A percentile compares a stretch with the other conserved stretches of the same genome.
phyloP scores from a whole-genome alignment of 2,888 invertebrate genomes.

The Nebria brevicollis region DNA sequence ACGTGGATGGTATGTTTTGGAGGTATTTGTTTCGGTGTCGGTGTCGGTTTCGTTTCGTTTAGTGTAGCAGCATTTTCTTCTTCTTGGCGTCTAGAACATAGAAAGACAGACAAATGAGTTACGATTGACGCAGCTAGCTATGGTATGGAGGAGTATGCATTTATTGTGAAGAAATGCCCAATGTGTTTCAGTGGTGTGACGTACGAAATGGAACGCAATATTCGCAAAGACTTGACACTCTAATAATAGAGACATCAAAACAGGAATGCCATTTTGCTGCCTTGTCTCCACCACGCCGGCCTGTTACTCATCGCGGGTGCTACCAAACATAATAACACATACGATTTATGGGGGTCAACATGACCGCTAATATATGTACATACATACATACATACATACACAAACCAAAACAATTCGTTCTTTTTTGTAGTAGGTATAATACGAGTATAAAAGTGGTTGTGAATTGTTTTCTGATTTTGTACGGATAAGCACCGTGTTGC shows the following conservation, averaged over 20 bases:
- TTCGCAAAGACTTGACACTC: slow-evolving; percentile 5
- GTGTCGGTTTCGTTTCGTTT: background rate
- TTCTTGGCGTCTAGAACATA: slow-evolving; percentile 6
- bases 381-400: too few relatives aligned
- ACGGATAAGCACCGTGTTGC: background rate
- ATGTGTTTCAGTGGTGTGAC: slow-evolving; percentile 2
- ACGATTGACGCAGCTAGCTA: background rate
- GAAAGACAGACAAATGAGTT: slow-evolving; percentile 10
- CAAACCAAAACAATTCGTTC: too few relatives aligned
- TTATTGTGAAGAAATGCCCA: background rate
- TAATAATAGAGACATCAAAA: slow-evolving; percentile 40
- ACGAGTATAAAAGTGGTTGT: too few relatives aligned
- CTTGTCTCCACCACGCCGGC: background rate
- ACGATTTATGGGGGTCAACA: slow-evolving; percentile 3
- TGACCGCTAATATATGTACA: background rate
- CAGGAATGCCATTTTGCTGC: slow-evolving; percentile 37
- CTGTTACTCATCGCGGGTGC: background rate
- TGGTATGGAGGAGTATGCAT: too few relatives aligned
- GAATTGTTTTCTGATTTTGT: too few relatives aligned
- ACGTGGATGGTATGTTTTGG: background rate
- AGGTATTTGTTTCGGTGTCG: background rate
- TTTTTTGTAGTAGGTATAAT: too few relatives aligned
- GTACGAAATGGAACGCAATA: background rate
- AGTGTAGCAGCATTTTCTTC: background rate
- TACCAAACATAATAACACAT: background rate